Conservation (phyloP, 1,140 invertebrate species). For the Platyscapa corneri region DNA sequence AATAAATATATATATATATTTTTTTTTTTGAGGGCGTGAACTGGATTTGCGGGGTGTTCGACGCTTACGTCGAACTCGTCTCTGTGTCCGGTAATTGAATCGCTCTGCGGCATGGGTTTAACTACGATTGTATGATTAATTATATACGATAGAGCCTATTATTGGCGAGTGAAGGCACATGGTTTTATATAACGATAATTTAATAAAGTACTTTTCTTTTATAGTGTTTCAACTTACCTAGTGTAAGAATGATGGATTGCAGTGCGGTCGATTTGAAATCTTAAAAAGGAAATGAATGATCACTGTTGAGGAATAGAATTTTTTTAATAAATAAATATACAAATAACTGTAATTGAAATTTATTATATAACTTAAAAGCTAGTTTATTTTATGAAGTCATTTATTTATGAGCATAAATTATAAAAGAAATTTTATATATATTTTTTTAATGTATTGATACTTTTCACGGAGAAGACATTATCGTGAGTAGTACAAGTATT, state of each 20-base stretch:
- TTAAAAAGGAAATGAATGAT: not conserved
- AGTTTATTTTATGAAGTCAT: not conserved
- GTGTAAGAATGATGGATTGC: not conserved
- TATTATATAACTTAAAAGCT: not conserved
- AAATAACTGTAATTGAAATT: slow-evolving; percentile 1
- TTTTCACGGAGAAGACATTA: not conserved
- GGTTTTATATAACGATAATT: slow-evolving; percentile 19
- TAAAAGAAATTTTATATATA: slow-evolving; percentile 2
- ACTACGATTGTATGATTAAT: slow-evolving; percentile 29
- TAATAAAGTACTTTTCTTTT: not conserved
- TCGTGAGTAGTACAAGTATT: not conserved
- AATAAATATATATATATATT: slow-evolving; percentile 55
- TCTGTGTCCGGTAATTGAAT: not conserved
- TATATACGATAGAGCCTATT: not conserved
- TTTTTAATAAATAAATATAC: slow-evolving; percentile 11
- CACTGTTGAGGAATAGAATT: not conserved
- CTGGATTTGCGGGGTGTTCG: slow-evolving; percentile 56
- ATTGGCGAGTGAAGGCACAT: not conserved
- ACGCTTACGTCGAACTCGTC: not conserved
- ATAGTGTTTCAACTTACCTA: not conserved
- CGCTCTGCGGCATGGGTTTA: slow-evolving; percentile 27
- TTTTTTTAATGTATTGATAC: not conserved
- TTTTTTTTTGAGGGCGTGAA: slow-evolving; percentile 62
- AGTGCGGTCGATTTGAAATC: slow-evolving; percentile 4
- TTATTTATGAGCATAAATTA: slow-evolving; percentile 9